Evolutionary conservation across 2,797 vertebrate genomes (phyloP).

Genomic region (Characodon lateralis): DNA sequence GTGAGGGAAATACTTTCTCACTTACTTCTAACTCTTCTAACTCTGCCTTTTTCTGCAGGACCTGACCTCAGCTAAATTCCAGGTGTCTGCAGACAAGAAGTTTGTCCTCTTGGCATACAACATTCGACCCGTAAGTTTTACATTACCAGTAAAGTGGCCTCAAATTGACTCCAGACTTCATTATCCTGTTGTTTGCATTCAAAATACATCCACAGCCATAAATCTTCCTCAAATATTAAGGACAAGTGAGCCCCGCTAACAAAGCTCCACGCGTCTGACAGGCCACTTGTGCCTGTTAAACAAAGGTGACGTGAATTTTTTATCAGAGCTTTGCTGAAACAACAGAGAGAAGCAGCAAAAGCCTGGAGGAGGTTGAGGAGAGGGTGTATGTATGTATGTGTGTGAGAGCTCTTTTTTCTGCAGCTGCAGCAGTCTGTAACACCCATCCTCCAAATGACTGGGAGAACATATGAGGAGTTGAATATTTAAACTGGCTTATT

Average conservation of each 20-base stretch:
- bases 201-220: conserved; percentile 31
- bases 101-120: conserved; percentile 84
- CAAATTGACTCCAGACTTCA: conserved; percentile 18
- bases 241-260: conserved; percentile 16
- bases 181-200: neutral
- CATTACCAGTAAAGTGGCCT: conserved; percentile 12
- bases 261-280: conserved; percentile 22
- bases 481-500: conserved; percentile 69
- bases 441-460: conserved; percentile 35
- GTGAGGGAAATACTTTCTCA: neutral
- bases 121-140: conserved; percentile 79
- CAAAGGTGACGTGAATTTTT: conserved; percentile 50
- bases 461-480: conserved; percentile 63
- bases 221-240: conserved; percentile 51
- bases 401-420: conserved; percentile 37
- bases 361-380: conserved; percentile 34
- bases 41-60: conserved; percentile 65
- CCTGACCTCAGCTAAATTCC: conserved; percentile 75
- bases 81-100: conserved; percentile 84
- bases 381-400: conserved; percentile 9
- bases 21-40: conserved; percentile 1
- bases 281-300: conserved; percentile 43
- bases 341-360: conserved; percentile 27
- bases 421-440: conserved; percentile 54
- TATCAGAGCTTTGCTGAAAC: conserved; percentile 44